These are phyloP conservation scores for Dione juno DNA, from an alignment of 2,888 invertebrate genomes.

Conservation along the genomic window DNA sequence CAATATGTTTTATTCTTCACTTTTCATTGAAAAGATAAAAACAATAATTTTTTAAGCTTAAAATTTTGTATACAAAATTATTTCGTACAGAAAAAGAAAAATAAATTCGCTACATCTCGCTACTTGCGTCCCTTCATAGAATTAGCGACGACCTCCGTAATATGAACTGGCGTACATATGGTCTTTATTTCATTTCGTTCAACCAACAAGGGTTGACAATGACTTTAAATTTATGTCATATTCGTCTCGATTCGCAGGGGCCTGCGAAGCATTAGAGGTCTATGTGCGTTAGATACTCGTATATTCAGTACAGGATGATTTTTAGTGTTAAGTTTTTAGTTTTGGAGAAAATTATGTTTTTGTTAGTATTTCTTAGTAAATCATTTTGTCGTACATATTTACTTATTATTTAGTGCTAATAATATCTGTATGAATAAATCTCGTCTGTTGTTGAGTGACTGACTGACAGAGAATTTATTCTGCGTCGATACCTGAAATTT, in stretches of 20 bases:
- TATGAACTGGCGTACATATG: conserved; percentile 76
- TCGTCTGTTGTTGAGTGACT: no score
- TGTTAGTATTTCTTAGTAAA: no score
- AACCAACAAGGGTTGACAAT: conserved; percentile 73
- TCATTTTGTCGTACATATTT: no score
- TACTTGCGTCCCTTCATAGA: conserved; percentile 52
- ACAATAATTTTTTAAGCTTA: no score
- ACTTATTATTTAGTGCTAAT: no score
- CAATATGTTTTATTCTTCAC: no score
- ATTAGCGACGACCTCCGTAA: conserved; percentile 75
- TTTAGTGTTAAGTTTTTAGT: conserved; percentile 51
- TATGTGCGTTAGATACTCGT: conserved; percentile 74
- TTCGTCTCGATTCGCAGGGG: conserved; percentile 66
- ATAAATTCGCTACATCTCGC: conserved; percentile 44
- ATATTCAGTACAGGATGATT: conserved; percentile 74
- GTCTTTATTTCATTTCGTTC: conserved; percentile 76
- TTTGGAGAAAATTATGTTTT: no score
- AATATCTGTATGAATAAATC: no score
- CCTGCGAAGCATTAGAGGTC: conserved; percentile 63
- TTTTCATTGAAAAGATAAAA: neutral
- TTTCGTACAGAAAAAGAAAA: no score
- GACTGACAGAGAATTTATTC: no score
- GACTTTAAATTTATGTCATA: conserved; percentile 81
- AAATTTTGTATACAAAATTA: no score
- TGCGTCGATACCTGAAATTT: no score